These are phyloP conservation scores for Pristionchus exspectatus DNA, from an alignment of 2,888 invertebrate genomes.

Conservation along the genomic window DNA sequence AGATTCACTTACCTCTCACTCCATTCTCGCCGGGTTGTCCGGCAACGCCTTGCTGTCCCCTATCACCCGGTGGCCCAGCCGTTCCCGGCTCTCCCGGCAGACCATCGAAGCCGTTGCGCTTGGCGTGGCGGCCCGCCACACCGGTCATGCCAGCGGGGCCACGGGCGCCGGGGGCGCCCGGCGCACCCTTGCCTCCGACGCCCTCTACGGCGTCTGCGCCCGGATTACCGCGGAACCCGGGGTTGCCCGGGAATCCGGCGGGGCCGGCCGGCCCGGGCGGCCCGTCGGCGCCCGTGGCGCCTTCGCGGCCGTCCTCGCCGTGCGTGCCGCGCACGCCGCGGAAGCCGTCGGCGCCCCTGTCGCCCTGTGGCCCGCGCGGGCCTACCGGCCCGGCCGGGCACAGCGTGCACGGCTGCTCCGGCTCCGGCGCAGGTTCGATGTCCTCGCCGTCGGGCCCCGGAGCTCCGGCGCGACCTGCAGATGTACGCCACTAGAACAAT, in stretches of 20 bases:
- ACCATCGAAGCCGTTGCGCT: slow-evolving; percentile 51
- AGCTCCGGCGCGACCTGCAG: slow-evolving; percentile 24
- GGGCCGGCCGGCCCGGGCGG: slow-evolving; percentile 34
- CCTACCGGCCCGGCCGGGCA: slow-evolving; percentile 57
- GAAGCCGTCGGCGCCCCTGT: slow-evolving; percentile 54
- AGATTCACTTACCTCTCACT: not conserved
- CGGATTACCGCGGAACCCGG: slow-evolving; percentile 53
- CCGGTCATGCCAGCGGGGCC: slow-evolving; percentile 43
- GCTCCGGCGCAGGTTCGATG: slow-evolving; percentile 40
- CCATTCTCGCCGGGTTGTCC: slow-evolving; percentile 55
- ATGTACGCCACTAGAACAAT: not conserved
- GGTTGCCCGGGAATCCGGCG: slow-evolving; percentile 55
- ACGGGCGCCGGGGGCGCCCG: slow-evolving; percentile 46
- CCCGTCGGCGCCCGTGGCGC: slow-evolving; percentile 55
- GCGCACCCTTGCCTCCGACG: slow-evolving; percentile 47
- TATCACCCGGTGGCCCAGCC: slow-evolving; percentile 45
- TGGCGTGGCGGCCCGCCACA: slow-evolving; percentile 33
- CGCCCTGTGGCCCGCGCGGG: slow-evolving; percentile 57
- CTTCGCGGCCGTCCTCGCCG: slow-evolving; percentile 56
- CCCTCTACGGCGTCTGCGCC: slow-evolving; percentile 56
- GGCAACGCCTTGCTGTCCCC: slow-evolving; percentile 7
- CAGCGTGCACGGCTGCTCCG: slow-evolving; percentile 55
- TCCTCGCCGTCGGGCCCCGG: slow-evolving; percentile 53
- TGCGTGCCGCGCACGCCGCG: slow-evolving; percentile 49
- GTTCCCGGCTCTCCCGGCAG: slow-evolving; percentile 53